Evolutionary conservation across 2,888 invertebrate species (phyloP).

Genomic region (Nemurella pictetii): DNA sequence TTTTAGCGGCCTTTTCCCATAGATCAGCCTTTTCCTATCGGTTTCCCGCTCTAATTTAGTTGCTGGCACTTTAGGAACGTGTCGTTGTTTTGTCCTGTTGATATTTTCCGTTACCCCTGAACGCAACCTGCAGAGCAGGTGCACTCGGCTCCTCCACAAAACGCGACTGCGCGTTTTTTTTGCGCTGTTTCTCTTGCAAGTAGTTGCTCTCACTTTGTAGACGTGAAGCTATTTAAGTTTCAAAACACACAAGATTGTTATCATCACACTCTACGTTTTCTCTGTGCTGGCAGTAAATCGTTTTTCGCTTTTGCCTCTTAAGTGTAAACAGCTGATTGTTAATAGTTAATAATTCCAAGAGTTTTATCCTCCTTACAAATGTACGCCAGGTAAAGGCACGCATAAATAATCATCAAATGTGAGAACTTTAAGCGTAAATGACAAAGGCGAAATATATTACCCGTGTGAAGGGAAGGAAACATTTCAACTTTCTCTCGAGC

Average conservation of each 20-base stretch:
- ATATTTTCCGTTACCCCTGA: not conserved
- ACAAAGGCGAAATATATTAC: not conserved
- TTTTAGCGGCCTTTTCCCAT: too few species aligned
- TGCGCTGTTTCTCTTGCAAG: not conserved
- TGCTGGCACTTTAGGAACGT: too few species aligned
- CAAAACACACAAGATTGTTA: not conserved
- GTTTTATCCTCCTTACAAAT: not conserved
- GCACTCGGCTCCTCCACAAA: not conserved
- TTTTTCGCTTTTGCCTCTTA: not conserved
- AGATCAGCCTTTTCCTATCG: too few species aligned
- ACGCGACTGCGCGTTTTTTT: not conserved
- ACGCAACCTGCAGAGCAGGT: not conserved
- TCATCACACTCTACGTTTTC: not conserved
- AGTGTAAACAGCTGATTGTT: not conserved
- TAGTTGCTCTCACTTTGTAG: not conserved
- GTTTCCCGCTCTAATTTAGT: too few species aligned
- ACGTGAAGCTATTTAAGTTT: not conserved
- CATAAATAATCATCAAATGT: not conserved
- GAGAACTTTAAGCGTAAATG: not conserved
- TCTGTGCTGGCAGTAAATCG: not conserved
- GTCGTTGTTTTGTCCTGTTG: not conserved
- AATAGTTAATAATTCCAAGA: not conserved
- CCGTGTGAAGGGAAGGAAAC: not conserved
- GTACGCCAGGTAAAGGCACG: not conserved
- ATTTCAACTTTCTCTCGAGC: not conserved